Percentiles rank a stretch among this genome's conserved stretches.
phyloP scores from a whole-genome alignment of 2,113 vertebrate genomes.

The Sinocyclocheilus maitianheensis region DNA sequence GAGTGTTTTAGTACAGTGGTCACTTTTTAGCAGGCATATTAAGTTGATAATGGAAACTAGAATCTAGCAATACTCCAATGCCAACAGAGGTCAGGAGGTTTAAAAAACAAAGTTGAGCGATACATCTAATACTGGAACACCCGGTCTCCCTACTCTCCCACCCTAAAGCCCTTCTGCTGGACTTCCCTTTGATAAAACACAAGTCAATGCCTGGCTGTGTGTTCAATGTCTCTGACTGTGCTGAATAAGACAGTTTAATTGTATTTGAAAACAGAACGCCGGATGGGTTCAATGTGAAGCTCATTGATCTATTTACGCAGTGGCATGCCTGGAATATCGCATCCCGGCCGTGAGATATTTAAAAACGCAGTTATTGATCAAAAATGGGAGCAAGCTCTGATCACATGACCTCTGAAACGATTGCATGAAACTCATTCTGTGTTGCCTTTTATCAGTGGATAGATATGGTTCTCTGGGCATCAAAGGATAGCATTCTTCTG shows the following conservation, averaged over 20 bases:
- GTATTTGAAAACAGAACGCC: slow-evolving; percentile 86
- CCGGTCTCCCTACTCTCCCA: background rate
- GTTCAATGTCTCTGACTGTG: slow-evolving; percentile 68
- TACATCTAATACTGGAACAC: background rate
- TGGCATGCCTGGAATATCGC: slow-evolving; percentile 82
- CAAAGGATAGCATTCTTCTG: background rate
- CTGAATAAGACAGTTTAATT: slow-evolving; percentile 78
- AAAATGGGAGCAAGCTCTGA: slow-evolving; percentile 76
- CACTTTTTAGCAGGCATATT: background rate
- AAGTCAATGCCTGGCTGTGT: slow-evolving; percentile 69
- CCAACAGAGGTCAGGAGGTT: slow-evolving; percentile 3
- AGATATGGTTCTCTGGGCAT: slow-evolving; percentile 51
- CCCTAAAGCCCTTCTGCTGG: slow-evolving; percentile 44
- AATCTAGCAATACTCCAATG: background rate
- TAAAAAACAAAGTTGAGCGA: background rate
- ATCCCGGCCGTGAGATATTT: slow-evolving; percentile 84
- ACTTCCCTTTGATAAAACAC: slow-evolving; percentile 71
- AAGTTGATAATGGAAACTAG: background rate
- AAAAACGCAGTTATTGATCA: slow-evolving; percentile 85
- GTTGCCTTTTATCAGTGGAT: slow-evolving; percentile 63
- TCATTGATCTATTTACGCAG: slow-evolving; percentile 84
- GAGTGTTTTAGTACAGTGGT: background rate
- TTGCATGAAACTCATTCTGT: slow-evolving; percentile 78
- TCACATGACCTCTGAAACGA: slow-evolving; percentile 78
- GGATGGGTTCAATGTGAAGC: slow-evolving; percentile 76